Evolutionary conservation across 2,113 vertebrate genomes (phyloP).

Genomic region (Poicephalus gulielmi): DNA sequence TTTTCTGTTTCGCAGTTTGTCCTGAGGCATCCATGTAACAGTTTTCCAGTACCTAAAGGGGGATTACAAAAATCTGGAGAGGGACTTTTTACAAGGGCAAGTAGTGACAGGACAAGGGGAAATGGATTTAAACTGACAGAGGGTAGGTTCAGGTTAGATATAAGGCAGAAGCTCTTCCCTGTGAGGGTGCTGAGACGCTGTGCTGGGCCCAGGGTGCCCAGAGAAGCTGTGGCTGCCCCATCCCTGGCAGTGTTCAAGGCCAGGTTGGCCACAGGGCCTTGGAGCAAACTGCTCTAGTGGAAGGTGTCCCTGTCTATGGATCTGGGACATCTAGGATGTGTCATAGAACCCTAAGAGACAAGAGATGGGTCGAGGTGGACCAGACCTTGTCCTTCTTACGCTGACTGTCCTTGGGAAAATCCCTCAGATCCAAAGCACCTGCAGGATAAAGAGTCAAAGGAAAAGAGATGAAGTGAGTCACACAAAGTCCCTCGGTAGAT

Average conservation of each 20-base stretch:
- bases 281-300: background rate
- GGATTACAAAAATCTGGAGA: background rate
- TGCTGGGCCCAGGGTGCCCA: too few relatives aligned
- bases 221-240: too few relatives aligned
- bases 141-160: background rate
- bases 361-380: fast-evolving
- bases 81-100: background rate
- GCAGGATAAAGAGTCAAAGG: background rate
- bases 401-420: background rate
- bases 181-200: background rate
- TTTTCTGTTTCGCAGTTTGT: background rate
- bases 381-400: background rate
- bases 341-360: background rate
- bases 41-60: background rate
- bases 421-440: background rate
- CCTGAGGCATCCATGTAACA: background rate
- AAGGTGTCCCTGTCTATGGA: background rate
- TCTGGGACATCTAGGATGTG: too few relatives aligned
- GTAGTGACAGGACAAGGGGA: background rate
- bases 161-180: background rate
- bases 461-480: background rate
- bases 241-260: too few relatives aligned
- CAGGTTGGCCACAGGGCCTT: background rate
- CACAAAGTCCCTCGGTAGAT: background rate
- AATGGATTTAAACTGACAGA: background rate